phyloP scores from a whole-genome alignment of 2,888 invertebrate genomes.

The Aromia moschata region DNA sequence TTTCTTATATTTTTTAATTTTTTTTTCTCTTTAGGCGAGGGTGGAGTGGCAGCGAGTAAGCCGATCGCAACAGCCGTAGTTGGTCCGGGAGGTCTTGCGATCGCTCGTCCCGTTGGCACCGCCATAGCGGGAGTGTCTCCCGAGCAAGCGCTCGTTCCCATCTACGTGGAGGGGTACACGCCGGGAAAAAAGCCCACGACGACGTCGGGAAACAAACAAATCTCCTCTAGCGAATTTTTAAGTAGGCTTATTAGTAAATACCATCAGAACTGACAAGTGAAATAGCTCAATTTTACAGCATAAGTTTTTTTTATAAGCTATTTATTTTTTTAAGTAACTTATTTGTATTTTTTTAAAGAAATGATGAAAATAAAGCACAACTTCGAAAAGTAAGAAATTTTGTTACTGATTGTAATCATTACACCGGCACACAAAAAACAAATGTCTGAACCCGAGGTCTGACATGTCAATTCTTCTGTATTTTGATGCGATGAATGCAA shows the following conservation, averaged over 20 bases:
- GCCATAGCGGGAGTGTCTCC: constrained; percentile 78
- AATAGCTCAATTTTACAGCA: background rate
- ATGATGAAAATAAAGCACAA: too few relatives aligned
- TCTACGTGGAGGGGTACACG: constrained; percentile 49
- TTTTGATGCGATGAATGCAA: too few relatives aligned
- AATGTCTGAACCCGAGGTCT: too few relatives aligned
- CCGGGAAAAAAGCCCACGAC: constrained; percentile 36
- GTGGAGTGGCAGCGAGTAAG: constrained; percentile 77
- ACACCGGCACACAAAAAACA: too few relatives aligned
- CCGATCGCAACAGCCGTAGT: constrained; percentile 77
- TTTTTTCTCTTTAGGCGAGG: constrained; percentile 73
- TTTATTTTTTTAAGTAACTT: constrained; percentile 4
- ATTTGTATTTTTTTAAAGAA: background rate
- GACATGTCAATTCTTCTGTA: too few relatives aligned
- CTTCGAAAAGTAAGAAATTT: too few relatives aligned
- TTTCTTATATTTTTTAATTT: too few relatives aligned
- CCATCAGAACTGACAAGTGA: constrained; percentile 48
- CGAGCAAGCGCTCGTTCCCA: constrained; percentile 59
- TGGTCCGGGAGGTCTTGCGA: constrained; percentile 74
- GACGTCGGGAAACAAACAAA: constrained; percentile 34
- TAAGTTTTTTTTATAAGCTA: background rate
- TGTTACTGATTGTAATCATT: too few relatives aligned
- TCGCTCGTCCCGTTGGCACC: constrained; percentile 76
- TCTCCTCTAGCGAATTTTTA: constrained; percentile 52
- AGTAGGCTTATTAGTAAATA: constrained; percentile 59